phyloP scores from a whole-genome alignment of 2,113 vertebrate species.

The Boulengeromyrus knoepffleri region DNA sequence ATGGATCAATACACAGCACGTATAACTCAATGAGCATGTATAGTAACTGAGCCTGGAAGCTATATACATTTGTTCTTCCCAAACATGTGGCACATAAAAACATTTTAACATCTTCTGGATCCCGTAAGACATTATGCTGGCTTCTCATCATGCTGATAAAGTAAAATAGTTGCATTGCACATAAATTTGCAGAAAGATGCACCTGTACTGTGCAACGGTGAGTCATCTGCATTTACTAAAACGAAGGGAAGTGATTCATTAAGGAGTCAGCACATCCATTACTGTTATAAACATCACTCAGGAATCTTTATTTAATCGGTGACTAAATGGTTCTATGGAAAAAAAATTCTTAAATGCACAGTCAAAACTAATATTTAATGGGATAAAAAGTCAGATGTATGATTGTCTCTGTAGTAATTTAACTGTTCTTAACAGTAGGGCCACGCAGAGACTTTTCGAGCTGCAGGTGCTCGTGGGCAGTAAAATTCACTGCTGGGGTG shows the following conservation, averaged over 20 bases:
- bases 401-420: neutral
- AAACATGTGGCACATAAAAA: neutral
- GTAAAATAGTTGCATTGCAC: neutral
- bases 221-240: neutral
- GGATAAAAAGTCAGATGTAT: neutral
- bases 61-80: neutral
- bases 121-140: neutral
- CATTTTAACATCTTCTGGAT: conserved; percentile 23
- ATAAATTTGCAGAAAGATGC: neutral
- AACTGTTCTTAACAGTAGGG: neutral
- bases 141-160: neutral
- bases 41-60: neutral
- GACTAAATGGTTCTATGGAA: neutral
- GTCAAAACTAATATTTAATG: neutral
- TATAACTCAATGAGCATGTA: neutral
- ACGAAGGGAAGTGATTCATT: neutral
- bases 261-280: neutral
- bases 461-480: neutral
- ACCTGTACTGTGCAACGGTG: neutral
- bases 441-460: neutral
- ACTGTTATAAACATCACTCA: neutral
- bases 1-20: neutral
- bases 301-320: neutral
- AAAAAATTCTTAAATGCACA: neutral
- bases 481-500: neutral